These are phyloP conservation scores for Eubasilissa splendida DNA, from an alignment of 2,888 invertebrate species.

Conservation along the genomic window DNA sequence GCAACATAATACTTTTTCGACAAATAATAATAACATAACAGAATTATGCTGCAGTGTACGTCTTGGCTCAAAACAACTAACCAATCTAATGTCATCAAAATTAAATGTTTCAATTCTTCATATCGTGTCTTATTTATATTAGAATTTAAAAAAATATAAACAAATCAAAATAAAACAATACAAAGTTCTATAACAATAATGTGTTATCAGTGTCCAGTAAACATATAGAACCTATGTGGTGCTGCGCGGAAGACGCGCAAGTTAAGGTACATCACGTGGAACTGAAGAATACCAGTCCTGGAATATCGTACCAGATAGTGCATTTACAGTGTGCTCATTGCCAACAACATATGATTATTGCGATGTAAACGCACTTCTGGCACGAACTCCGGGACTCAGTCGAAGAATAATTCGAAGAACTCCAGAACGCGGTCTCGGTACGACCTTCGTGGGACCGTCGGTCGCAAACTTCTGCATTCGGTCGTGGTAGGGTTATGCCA, in stretches of 20 bases:
- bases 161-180: conserved; percentile 7
- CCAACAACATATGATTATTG: conserved; percentile 69
- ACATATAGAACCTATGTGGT: not conserved
- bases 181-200: not conserved
- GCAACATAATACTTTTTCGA: too few species aligned
- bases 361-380: conserved; percentile 99
- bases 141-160: not conserved
- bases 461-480: too few species aligned
- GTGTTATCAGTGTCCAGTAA: conserved; percentile 4
- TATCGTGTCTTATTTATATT: too few species aligned
- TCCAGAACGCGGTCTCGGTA: conserved; percentile 60
- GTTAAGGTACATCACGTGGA: not conserved
- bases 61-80: not conserved
- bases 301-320: conserved; percentile 99
- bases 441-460: not conserved
- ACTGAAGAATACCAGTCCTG: conserved; percentile 73
- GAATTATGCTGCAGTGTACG: not conserved
- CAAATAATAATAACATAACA: too few species aligned
- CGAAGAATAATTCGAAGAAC: conserved; percentile 59
- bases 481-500: not conserved
- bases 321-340: conserved; percentile 92
- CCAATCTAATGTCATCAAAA: not conserved
- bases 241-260: conserved; percentile 7
- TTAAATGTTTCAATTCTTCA: too few species aligned
- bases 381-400: conserved; percentile 88